phyloP scores from a whole-genome alignment of 2,888 invertebrate genomes.

The Eurytoma adleriae region DNA sequence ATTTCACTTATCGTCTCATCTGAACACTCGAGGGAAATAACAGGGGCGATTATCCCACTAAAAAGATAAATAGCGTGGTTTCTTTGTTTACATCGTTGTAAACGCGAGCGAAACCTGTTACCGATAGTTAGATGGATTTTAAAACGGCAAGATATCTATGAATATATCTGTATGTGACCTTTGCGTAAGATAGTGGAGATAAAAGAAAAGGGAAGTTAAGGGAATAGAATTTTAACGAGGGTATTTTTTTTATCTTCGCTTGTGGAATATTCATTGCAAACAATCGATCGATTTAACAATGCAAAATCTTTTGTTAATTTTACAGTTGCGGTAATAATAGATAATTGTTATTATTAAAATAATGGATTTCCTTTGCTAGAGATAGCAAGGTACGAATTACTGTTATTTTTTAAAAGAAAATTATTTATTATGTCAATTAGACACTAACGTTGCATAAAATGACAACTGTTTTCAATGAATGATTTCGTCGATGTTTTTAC shows the following conservation, averaged over 20 bases:
- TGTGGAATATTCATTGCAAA: slow-evolving; percentile 38
- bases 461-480: slow-evolving; percentile 16
- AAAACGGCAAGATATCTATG: slow-evolving; percentile 44
- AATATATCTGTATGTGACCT: slow-evolving; percentile 38
- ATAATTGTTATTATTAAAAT: no score
- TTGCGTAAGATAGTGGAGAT: slow-evolving; percentile 23
- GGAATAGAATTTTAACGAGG: slow-evolving; percentile 16
- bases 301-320: no score
- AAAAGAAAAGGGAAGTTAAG: slow-evolving; percentile 14
- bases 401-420: no score
- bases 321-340: no score
- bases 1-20: slow-evolving; percentile 42
- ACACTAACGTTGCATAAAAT: no score
- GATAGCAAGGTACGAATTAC: no score
- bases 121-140: slow-evolving; percentile 42
- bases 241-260: slow-evolving; percentile 4
- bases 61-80: slow-evolving; percentile 27
- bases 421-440: no score
- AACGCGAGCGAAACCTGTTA: slow-evolving; percentile 44
- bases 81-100: slow-evolving; percentile 33
- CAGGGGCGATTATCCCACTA: slow-evolving; percentile 25
- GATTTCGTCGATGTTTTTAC: not conserved
- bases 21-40: slow-evolving; percentile 21
- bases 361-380: no score
- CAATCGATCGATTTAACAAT: not conserved